Conservation (phyloP, 2,888 invertebrate genomes). For the Anodontia alba region DNA sequence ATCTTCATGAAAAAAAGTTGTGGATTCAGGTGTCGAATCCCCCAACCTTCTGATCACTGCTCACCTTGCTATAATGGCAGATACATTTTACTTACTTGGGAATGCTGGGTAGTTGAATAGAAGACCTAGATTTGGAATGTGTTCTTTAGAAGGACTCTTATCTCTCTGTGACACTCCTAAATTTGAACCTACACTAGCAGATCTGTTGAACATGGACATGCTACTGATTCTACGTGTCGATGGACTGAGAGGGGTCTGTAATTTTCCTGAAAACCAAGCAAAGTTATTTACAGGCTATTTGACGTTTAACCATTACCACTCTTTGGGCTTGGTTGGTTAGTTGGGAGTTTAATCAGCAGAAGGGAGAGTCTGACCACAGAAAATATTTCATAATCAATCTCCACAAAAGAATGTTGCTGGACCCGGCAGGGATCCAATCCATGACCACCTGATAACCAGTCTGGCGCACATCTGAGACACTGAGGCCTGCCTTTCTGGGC, state of each 20-base stretch:
- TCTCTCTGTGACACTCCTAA: constrained; percentile 55
- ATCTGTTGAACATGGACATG: constrained; percentile 93
- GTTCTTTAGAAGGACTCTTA: constrained; percentile 62
- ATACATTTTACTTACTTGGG: constrained; percentile 31
- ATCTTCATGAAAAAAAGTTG: too few relatives aligned
- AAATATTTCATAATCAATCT: too few relatives aligned
- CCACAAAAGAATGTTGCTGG: too few relatives aligned
- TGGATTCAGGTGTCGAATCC: too few relatives aligned
- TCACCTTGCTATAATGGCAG: too few relatives aligned
- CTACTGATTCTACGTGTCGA: constrained; percentile 96
- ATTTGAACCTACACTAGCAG: constrained; percentile 85
- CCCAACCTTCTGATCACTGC: too few relatives aligned
- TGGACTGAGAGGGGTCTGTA: constrained; percentile 70
- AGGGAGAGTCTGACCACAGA: too few relatives aligned
- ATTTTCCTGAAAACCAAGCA: constrained; percentile 53
- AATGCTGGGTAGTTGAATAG: constrained; percentile 39
- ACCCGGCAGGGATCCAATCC: too few relatives aligned
- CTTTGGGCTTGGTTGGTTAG: background rate
- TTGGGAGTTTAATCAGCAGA: background rate
- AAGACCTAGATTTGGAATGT: constrained; percentile 54
- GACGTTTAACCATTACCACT: too few relatives aligned
- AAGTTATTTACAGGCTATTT: background rate
- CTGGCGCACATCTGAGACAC: too few relatives aligned
- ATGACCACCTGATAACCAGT: too few relatives aligned
- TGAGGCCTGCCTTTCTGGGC: too few relatives aligned